Evolutionary conservation across 2,888 invertebrate genomes (phyloP).

Genomic region (Andrena bicolor): DNA sequence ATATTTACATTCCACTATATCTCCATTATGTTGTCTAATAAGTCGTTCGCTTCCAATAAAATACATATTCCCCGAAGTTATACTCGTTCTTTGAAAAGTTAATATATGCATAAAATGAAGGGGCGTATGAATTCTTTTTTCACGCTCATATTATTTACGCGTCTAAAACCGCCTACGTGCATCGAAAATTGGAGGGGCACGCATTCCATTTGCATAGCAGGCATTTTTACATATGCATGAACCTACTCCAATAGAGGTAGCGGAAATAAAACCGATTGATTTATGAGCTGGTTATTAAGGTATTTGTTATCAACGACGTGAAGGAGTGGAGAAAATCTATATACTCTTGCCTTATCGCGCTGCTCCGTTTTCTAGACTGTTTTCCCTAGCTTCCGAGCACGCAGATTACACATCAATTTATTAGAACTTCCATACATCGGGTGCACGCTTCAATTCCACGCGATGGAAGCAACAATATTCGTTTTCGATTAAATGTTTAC

Average conservation of each 20-base stretch:
- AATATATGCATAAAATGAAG: background rate
- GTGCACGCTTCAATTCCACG: background rate
- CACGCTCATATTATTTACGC: no score
- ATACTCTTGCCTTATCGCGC: constrained; percentile 5
- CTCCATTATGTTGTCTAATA: no score
- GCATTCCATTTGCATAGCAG: background rate
- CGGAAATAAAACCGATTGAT: background rate
- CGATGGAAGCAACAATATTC: background rate
- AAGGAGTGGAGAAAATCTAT: background rate
- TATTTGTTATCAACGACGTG: background rate
- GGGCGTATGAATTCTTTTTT: no score
- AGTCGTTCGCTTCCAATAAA: no score
- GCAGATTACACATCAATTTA: constrained; percentile 17
- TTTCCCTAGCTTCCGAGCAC: constrained; percentile 18
- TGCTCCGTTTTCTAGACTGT: constrained; percentile 26
- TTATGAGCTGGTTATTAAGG: constrained; percentile 4
- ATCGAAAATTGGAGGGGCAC: no score
- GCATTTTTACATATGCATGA: background rate
- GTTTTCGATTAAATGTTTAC: background rate
- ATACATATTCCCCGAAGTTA: background rate
- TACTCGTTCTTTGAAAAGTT: background rate
- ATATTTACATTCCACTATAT: no score
- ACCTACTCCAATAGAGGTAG: background rate
- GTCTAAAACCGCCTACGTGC: no score
- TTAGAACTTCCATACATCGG: constrained; percentile 1